These are phyloP conservation scores for Xenentodon cancila DNA, from an alignment of 2,797 vertebrate species.

Conservation along the genomic window DNA sequence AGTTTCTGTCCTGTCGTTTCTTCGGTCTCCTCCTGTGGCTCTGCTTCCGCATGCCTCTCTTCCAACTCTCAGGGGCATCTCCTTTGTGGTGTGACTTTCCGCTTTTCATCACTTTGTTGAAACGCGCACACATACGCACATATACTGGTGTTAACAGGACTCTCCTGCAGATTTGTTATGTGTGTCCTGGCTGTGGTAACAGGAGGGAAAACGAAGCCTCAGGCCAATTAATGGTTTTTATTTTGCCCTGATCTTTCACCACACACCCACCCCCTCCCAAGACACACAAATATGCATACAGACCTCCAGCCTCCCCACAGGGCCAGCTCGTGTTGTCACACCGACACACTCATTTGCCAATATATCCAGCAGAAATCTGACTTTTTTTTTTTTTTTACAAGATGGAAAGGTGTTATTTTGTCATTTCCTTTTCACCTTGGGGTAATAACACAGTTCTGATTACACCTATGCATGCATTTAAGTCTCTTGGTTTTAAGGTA, in stretches of 20 bases:
- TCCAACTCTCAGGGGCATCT: slow-evolving; percentile 50
- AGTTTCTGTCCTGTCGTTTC: slow-evolving; percentile 54
- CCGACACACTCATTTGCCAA: slow-evolving; percentile 40
- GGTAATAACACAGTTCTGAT: slow-evolving; percentile 67
- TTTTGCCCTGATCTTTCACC: slow-evolving; percentile 61
- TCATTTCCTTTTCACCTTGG: slow-evolving; percentile 67
- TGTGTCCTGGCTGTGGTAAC: slow-evolving; percentile 59
- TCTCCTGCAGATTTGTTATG: slow-evolving; percentile 61
- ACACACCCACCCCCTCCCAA: slow-evolving; percentile 14
- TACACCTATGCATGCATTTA: slow-evolving; percentile 62
- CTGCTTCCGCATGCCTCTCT: slow-evolving; percentile 55
- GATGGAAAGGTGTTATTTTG: slow-evolving; percentile 65
- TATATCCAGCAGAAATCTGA: slow-evolving; percentile 40
- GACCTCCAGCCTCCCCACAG: slow-evolving; percentile 32
- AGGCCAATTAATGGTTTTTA: slow-evolving; percentile 83
- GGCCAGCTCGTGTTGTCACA: slow-evolving; percentile 51
- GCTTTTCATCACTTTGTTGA: slow-evolving; percentile 43
- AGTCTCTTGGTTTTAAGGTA: slow-evolving; percentile 43
- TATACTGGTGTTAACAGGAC: slow-evolving; percentile 60
- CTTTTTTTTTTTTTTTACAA: slow-evolving; percentile 2
- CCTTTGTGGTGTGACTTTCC: slow-evolving; percentile 67
- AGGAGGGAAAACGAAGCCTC: slow-evolving; percentile 65
- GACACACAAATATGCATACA: not conserved
- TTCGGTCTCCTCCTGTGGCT: slow-evolving; percentile 38
- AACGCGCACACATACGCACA: slow-evolving; percentile 30